These are phyloP conservation scores for Denticeps clupeoides DNA, from an alignment of 2,797 vertebrate species.

Conservation along the genomic window DNA sequence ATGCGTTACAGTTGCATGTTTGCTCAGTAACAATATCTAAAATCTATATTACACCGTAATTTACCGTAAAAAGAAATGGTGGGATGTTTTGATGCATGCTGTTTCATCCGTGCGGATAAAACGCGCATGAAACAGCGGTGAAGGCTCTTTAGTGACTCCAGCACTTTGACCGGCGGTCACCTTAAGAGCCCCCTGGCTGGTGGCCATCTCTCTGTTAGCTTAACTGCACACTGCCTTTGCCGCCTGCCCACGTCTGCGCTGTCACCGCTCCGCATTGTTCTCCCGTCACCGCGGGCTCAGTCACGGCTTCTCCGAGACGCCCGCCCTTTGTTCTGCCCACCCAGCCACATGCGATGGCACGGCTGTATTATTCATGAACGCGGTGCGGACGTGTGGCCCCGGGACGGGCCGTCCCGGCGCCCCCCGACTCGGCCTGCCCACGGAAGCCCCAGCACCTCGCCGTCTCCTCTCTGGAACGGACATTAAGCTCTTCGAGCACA, in stretches of 20 bases:
- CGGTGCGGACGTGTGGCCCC: constrained; percentile 56
- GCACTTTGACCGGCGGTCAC: constrained; percentile 8
- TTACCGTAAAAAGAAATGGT: too few relatives aligned
- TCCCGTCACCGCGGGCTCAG: constrained; percentile 47
- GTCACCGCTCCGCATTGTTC: constrained; percentile 51
- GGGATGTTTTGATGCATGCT: too few relatives aligned
- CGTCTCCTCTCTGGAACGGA: constrained; percentile 9
- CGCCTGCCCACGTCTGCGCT: constrained; percentile 19
- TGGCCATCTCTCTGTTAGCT: neutral
- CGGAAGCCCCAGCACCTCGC: constrained; percentile 3
- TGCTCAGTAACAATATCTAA: too few relatives aligned
- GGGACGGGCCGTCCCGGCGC: neutral
- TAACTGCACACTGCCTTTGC: too few relatives aligned
- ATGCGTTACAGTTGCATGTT: too few relatives aligned
- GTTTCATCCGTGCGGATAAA: too few relatives aligned
- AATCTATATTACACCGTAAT: too few relatives aligned
- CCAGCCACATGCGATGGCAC: constrained; percentile 50
- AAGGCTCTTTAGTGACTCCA: too few relatives aligned
- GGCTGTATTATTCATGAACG: constrained; percentile 68
- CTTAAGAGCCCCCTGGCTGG: constrained; percentile 13
- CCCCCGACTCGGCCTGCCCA: neutral
- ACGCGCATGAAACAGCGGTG: too few relatives aligned
- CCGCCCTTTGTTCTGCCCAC: constrained; percentile 61
- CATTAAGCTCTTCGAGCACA: constrained; percentile 11
- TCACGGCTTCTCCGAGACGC: constrained; percentile 52